phyloP scores from a whole-genome alignment of 2,797 vertebrate genomes.

The Thripadectes ignobilis region DNA sequence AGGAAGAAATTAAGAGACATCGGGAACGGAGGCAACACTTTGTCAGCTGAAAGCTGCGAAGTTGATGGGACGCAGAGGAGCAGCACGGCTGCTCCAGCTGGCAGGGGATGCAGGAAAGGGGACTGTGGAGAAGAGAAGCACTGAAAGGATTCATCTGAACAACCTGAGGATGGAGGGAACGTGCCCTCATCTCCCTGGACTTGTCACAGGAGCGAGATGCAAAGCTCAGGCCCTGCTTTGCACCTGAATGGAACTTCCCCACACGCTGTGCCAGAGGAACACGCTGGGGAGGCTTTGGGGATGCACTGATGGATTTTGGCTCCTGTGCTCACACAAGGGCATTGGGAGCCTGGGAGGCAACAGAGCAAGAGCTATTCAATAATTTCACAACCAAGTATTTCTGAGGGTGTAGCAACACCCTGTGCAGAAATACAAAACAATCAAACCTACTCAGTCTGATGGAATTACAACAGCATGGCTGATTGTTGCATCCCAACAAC shows the following conservation, averaged over 20 bases:
- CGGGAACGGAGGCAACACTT: neutral
- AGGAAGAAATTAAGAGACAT: neutral
- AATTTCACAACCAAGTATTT: neutral
- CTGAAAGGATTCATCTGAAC: neutral
- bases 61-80: neutral
- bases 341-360: neutral
- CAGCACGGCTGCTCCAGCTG: constrained; percentile 19
- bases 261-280: neutral
- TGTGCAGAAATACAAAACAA: neutral
- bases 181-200: neutral
- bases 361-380: neutral
- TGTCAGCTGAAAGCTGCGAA: neutral
- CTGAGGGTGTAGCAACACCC: neutral
- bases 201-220: neutral
- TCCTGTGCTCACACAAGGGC: neutral
- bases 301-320: neutral
- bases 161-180: neutral
- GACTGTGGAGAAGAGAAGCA: neutral
- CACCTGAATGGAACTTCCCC: neutral
- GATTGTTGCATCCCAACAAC: neutral
- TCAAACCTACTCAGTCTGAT: neutral
- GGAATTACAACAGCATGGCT: neutral
- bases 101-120: neutral
- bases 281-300: neutral
- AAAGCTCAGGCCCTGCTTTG: neutral